Base-by-base conservation (phyloP, 1,140 invertebrate genomes). In the Aphelinus atriplicis region DNA sequence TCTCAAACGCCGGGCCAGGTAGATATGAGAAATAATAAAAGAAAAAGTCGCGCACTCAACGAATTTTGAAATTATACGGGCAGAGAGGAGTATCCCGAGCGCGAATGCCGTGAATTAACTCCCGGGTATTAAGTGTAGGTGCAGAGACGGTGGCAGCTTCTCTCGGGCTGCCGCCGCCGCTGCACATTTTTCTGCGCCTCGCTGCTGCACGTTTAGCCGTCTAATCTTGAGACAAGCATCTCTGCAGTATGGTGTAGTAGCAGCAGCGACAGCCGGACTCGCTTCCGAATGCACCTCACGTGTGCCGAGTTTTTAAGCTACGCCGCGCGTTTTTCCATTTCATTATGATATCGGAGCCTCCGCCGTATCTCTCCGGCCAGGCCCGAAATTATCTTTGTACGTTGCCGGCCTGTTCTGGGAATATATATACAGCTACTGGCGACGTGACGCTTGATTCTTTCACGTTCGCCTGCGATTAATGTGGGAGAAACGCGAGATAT, bases 261-360 rank as follows among this genome's bases (percentile, higher is more conserved):
- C 60, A 10, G 7, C 47, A 45, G 5, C 68, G 60, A 6, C 45
- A 26, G 42, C 42, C 42, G 50, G 46, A 56, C 3, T 60, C 3
- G 63, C 50, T 74, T 62, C 48, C 72, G 58, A 55, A 1, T 74
- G 72, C 72, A 56, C 7, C 65, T 67, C 72, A 74, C 65, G 72
- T 74, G 45, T 42, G 57, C 6, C 53, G 45, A 51, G 7, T 1
- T 53, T n/a, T 55, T 2, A 3, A 55, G 58, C 6, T 5, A 2
- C 26, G 56, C 45, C 26, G 66, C 66, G 51, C 10, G 45, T 67
- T 63, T 63, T 53, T 9, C 9, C 9, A 4, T 53, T 53, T 53
- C 9, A 53, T 53, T 6, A 9, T 9, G 4, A 9, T 9, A 53
- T 53, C 51, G 9, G 51, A 53, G 51, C 4, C 51, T 53, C 9